A percentile compares a stretch with the other conserved stretches of the same genome.
These are phyloP conservation scores for Lagenorhynchus albirostris DNA, from an alignment of 2,113 vertebrate species.

Conservation along the genomic window DNA sequence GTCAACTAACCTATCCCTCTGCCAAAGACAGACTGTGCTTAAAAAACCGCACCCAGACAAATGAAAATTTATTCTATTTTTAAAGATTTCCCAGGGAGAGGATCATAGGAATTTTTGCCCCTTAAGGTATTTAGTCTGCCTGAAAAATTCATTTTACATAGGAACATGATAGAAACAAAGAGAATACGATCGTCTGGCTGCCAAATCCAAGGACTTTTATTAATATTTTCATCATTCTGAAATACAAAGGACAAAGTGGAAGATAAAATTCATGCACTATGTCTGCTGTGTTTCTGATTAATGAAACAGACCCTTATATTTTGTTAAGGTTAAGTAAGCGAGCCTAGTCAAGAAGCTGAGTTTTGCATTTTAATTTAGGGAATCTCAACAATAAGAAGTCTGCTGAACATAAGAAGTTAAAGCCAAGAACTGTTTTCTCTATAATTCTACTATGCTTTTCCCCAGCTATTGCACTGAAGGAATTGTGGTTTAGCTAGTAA, in stretches of 20 bases:
- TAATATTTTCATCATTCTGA: constrained; percentile 59
- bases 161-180: constrained; percentile 40
- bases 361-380: constrained; percentile 71
- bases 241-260: constrained; percentile 56
- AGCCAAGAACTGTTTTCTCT: constrained; percentile 33
- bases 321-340: constrained; percentile 75
- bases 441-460: constrained; percentile 14
- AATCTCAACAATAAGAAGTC: constrained; percentile 59
- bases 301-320: constrained; percentile 72
- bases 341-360: constrained; percentile 60
- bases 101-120: constrained; percentile 34
- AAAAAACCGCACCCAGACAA: constrained; percentile 48
- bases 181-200: background rate
- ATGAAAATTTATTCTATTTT: constrained; percentile 60
- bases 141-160: constrained; percentile 55
- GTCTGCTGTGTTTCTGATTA: constrained; percentile 70
- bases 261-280: constrained; percentile 70
- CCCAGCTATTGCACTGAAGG: constrained; percentile 9
- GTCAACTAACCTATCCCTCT: background rate
- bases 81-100: constrained; percentile 53
- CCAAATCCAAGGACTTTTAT: constrained; percentile 22
- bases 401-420: constrained; percentile 58
- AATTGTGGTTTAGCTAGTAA: constrained; percentile 23
- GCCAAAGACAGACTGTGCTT: background rate
- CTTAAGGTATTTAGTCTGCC: constrained; percentile 46